Evolutionary conservation across 2,113 vertebrate genomes (phyloP).

Genomic region (Fregata magnificens): DNA sequence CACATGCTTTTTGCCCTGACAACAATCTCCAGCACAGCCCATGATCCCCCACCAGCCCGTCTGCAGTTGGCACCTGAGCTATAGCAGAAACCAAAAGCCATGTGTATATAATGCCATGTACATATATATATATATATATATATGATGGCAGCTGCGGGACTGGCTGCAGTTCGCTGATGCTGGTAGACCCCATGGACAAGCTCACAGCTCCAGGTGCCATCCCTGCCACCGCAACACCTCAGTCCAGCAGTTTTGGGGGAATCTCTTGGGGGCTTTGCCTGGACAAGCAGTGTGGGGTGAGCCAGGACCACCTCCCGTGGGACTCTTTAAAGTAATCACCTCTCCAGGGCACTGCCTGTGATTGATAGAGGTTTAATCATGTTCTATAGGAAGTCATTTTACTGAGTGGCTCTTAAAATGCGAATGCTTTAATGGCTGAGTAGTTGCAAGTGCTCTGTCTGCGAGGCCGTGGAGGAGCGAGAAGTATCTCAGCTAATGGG

Average conservation of each 20-base stretch:
- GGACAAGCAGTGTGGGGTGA: neutral
- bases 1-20: neutral
- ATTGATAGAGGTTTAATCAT: neutral
- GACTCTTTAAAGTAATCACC: neutral
- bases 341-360: neutral
- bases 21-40: accelerated
- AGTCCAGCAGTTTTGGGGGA: neutral
- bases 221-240: neutral
- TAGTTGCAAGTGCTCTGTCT: neutral
- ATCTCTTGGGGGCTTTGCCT: neutral
- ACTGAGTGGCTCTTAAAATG: neutral
- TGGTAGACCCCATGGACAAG: neutral
- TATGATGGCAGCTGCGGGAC: neutral
- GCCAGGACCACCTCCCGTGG: neutral
- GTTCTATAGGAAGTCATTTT: neutral
- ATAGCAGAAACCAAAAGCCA: neutral
- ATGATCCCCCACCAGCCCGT: neutral
- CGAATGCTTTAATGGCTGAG: neutral
- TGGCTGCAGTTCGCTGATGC: neutral
- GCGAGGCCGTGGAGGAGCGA: accelerated
- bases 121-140: neutral
- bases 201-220: neutral
- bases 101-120: accelerated
- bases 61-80: neutral
- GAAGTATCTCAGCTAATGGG: neutral